phyloP scores from a whole-genome alignment of 2,797 vertebrate genomes.

The Malacoraja senta region DNA sequence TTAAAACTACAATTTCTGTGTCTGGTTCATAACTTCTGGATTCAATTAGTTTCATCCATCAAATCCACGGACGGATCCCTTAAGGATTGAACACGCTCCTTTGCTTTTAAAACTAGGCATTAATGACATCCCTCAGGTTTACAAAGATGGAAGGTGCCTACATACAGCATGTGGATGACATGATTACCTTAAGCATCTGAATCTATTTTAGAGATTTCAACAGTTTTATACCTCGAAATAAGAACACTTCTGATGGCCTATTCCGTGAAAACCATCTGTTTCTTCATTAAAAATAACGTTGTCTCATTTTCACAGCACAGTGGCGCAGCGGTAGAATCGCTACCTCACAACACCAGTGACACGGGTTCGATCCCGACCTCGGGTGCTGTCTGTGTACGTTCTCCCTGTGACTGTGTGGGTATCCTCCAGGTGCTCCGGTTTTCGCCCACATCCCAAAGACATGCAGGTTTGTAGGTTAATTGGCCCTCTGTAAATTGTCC shows the following conservation, averaged over 20 bases:
- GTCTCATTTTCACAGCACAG: background rate
- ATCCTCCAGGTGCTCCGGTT: too few species aligned
- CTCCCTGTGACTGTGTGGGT: too few species aligned
- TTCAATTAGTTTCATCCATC: slow-evolving; percentile 31
- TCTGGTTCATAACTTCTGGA: background rate
- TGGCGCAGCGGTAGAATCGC: too few species aligned
- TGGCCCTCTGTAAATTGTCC: too few species aligned
- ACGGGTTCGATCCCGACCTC: too few species aligned
- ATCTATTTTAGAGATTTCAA: slow-evolving; percentile 27
- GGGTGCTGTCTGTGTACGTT: too few species aligned
- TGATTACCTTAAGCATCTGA: slow-evolving; percentile 22
- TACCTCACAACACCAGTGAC: too few species aligned
- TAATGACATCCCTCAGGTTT: slow-evolving; percentile 30
- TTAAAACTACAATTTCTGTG: background rate
- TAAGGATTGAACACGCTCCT: background rate
- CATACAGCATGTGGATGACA: slow-evolving; percentile 2
- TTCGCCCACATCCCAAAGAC: too few species aligned
- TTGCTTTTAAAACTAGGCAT: background rate
- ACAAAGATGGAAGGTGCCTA: background rate
- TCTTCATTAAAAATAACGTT: background rate
- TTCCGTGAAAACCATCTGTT: slow-evolving; percentile 2
- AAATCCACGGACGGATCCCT: background rate
- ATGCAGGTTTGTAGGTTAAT: too few species aligned
- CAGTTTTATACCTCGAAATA: background rate
- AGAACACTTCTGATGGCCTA: background rate